Conservation (phyloP, 2,797 vertebrate species). For the Dipus sagitta region DNA sequence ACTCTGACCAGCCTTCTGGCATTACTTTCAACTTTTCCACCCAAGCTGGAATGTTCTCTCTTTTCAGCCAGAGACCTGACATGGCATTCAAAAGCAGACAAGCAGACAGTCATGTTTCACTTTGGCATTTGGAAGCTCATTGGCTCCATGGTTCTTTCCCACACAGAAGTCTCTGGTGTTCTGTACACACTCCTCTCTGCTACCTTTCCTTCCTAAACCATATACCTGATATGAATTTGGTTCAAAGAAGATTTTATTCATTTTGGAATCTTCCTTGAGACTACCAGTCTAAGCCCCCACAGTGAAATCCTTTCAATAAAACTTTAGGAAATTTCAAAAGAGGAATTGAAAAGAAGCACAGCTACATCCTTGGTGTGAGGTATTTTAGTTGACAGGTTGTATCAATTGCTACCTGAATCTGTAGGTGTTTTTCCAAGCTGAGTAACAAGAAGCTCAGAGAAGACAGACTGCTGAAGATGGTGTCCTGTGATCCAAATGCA, state of each 20-base stretch:
- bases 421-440: slow-evolving; percentile 30
- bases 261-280: slow-evolving; percentile 2
- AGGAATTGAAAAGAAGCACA: not conserved
- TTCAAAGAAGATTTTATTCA: not conserved
- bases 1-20: not conserved
- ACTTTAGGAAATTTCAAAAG: not conserved
- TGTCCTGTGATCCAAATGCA: not conserved
- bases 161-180: not conserved
- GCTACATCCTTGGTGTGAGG: not conserved
- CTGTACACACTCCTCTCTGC: not conserved
- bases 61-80: not conserved
- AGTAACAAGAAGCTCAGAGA: slow-evolving; percentile 19
- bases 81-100: not conserved
- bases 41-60: not conserved
- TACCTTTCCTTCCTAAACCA: not conserved
- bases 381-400: slow-evolving; percentile 18
- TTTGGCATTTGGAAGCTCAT: not conserved
- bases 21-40: not conserved
- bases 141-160: not conserved
- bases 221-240: not conserved
- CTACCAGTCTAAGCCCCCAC: not conserved
- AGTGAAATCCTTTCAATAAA: not conserved
- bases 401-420: not conserved
- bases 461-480: not conserved
- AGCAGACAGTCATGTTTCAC: not conserved